Base-by-base conservation (phyloP, 37 sponge, comb jelly and placozoan genomes). In the Geodia barretti region DNA sequence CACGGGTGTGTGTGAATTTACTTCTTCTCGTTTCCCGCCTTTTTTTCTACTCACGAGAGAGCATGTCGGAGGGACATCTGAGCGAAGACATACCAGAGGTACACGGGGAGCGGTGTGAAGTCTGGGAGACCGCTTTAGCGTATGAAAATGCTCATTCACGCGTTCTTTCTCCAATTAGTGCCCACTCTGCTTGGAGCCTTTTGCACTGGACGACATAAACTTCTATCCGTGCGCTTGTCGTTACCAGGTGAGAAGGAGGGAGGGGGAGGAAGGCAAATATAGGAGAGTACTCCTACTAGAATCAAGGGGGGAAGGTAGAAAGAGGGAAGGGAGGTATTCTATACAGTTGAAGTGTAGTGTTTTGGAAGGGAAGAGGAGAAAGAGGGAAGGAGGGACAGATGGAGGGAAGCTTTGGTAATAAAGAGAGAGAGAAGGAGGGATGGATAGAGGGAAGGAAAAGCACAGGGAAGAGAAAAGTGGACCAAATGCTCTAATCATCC, bases 191-290 rank as follows among this genome's bases (percentile, higher is more conserved):
- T 82, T 98, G 94, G 98, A 98, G 34, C 89, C 96, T 4, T 62
- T 98, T 11, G 96, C 85, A 23, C 54, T 94, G 34, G 98, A 98
- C 60, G 98, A 98, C 72, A 81, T 93, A 33, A 95, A 91, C 77
- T 98, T 98, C 87, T 98, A 86, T 78, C 98, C 98, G 0, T 98
- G 98, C 75, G 75, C 74, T 0, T 98, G 98, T 76, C 90, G 96
- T 62, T 98, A 98, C 39, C 98, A 97, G 92, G 97, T 96, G 30
- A 72, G 79, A 32, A 29, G 1, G n/a, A n/a, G n/a, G n/a, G n/a
- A n/a, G n/a, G n/a, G n/a, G n/a, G n/a, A n/a, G n/a, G n/a, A n/a
- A n/a, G n/a, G n/a, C n/a, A n/a, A n/a, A n/a, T 7, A 47, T 47
- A 47, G 14, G 54, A 47, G 54, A 47, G 54, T 47, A 47, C n/a